Base-by-base conservation (phyloP, 1,140 invertebrate species). In the Nixonia krombeini region DNA sequence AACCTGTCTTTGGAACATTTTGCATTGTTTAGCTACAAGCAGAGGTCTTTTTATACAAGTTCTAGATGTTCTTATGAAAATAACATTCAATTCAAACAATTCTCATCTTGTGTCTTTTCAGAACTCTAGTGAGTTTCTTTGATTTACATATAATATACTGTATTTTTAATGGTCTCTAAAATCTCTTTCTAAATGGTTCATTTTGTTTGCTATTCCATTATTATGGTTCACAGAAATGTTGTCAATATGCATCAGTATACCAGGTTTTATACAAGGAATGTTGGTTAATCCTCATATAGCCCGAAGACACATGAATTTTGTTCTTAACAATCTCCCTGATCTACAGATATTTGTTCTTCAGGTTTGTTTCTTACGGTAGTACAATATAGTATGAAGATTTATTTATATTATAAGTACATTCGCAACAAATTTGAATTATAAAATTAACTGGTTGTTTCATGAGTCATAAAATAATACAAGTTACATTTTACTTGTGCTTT, bases 1-100 rank as follows among this genome's bases (percentile, higher is more conserved):
- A 85, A 86, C 88, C n/a, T 86, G 87, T 51, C 83, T 90, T 10
- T 90, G 89, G 88, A 86, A 87, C 63, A 84, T 89, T 53, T 75
- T 90, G 16, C 83, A 88, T 62, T 86, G 89, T 37, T 80, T 92
- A 58, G 86, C 88, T 10, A 86, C 86, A 31, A 81, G 87, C 31
- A 84, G 88, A 64, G 87, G 89, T 42, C 78, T 91, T 10, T 86
- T 87, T 44, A 74, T 87, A 29, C 87, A 90, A 75, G 86, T 88
- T 35, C 78, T 88, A 12, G 85, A 88, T 35, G 83, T 87, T 17
- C 77, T 88, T 38, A 76, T 82, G 47, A 84, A 77, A 45, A 55
- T 78, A 35, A 66, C 82, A 52, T 75, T 80, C 18, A 70, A 68
- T n/a, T 42, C 46, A 12, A 72, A 44, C 51, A 74, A 75, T 37